phyloP scores from a whole-genome alignment of 2,888 invertebrate species.

The Eurytoma adleriae region DNA sequence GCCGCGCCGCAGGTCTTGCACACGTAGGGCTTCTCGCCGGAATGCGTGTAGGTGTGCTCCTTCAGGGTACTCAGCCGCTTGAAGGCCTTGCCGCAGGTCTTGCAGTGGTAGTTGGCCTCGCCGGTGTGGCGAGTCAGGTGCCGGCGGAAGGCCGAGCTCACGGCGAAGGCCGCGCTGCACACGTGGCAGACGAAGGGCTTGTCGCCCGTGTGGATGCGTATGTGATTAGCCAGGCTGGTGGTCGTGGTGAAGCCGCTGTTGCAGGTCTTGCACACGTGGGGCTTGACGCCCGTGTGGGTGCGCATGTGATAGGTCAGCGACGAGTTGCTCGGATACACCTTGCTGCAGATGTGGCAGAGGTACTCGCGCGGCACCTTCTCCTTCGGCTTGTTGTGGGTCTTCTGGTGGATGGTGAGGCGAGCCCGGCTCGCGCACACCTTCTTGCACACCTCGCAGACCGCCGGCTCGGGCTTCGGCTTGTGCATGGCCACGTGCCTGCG shows the following conservation, averaged over 20 bases:
- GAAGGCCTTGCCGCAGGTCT: constrained; percentile 74
- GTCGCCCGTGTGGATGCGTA: constrained; percentile 74
- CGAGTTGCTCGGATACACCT: constrained; percentile 74
- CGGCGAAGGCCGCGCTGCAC: constrained; percentile 74
- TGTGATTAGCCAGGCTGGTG: constrained; percentile 73
- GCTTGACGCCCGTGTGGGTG: constrained; percentile 73
- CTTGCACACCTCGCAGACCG: constrained; percentile 72
- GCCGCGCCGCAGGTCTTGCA: constrained; percentile 75
- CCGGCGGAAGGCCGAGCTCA: constrained; percentile 72
- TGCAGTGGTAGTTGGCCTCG: constrained; percentile 74
- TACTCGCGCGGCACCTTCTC: constrained; percentile 73
- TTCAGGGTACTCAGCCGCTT: constrained; percentile 74
- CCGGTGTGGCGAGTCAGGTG: constrained; percentile 74
- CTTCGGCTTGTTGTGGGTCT: constrained; percentile 73
- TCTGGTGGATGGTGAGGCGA: constrained; percentile 71
- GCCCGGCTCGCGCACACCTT: constrained; percentile 74
- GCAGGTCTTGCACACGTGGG: constrained; percentile 74
- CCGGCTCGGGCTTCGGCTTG: constrained; percentile 74
- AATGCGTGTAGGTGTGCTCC: constrained; percentile 74
- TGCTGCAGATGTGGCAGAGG: constrained; percentile 74
- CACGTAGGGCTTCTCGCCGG: constrained; percentile 74
- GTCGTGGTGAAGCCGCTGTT: constrained; percentile 75
- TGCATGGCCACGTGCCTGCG: constrained; percentile 73
- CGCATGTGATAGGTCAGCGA: constrained; percentile 75
- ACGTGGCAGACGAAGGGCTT: constrained; percentile 74